phyloP scores from a whole-genome alignment of 2,797 vertebrate species.

The Pantherophis alleghaniensis region DNA sequence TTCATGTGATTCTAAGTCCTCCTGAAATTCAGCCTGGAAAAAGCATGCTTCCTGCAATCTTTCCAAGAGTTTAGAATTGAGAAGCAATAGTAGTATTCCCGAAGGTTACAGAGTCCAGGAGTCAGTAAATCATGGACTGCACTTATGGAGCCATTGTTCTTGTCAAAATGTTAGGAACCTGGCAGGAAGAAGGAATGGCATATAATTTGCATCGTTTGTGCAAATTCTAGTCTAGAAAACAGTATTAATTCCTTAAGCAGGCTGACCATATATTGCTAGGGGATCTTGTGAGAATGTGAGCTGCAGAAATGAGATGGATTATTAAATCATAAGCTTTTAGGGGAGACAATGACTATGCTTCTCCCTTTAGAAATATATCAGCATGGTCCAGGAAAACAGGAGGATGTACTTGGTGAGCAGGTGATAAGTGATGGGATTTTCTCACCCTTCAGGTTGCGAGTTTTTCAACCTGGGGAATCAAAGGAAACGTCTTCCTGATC shows the following conservation, averaged over 20 bases:
- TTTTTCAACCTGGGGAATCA: neutral
- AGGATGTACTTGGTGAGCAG: neutral
- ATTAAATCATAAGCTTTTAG: neutral
- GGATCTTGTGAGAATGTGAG: neutral
- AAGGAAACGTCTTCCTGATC: neutral
- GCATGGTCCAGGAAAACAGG: neutral
- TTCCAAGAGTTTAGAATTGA: neutral
- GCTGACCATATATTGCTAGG: neutral
- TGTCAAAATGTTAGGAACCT: neutral
- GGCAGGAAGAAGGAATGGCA: neutral
- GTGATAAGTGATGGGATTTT: neutral
- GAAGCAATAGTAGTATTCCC: neutral
- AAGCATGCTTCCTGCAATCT: neutral
- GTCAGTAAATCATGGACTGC: neutral
- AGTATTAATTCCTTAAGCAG: neutral
- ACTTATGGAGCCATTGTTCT: neutral
- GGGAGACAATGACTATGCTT: neutral
- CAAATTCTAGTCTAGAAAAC: neutral
- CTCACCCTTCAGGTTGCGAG: neutral
- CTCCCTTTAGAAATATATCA: neutral
- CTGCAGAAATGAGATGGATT: neutral
- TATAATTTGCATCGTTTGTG: neutral
- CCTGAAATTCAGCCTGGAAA: neutral
- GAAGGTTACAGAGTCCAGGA: neutral
- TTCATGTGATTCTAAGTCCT: neutral